Conservation (phyloP, 2,113 vertebrate species). For the Caretta caretta region DNA sequence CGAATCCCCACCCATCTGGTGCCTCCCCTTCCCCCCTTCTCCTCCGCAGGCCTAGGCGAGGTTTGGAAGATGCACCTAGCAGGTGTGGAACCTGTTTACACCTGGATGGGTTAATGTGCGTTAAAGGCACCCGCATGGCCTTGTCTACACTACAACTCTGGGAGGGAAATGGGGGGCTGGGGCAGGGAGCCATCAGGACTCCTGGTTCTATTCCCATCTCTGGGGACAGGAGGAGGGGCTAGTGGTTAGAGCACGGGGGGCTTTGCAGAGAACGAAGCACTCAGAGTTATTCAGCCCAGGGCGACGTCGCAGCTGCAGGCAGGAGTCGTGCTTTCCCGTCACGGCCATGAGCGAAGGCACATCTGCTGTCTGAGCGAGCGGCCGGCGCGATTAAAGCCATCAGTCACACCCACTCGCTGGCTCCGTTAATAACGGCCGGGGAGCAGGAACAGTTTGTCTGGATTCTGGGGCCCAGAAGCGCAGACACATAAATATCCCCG, state of each 20-base stretch:
- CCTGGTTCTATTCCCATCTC: neutral
- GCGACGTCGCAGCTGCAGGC: no score
- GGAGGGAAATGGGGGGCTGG: no score
- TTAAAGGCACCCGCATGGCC: neutral
- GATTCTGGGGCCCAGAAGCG: neutral
- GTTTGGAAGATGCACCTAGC: no score
- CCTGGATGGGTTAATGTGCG: no score
- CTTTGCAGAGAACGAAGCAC: neutral
- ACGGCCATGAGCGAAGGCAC: neutral
- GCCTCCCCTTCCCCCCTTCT: neutral
- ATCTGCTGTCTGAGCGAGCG: neutral
- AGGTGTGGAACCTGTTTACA: no score
- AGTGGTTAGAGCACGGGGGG: neutral
- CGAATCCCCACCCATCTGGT: neutral
- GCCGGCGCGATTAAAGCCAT: neutral
- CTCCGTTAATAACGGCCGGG: neutral
- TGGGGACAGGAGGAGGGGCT: neutral
- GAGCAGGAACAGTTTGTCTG: neutral
- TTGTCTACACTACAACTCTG: neutral
- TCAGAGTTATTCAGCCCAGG: neutral
- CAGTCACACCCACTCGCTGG: neutral
- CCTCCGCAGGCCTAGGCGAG: no score
- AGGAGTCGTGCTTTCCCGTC: no score
- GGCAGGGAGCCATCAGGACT: neutral
- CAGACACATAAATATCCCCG: neutral